Evolutionary conservation across 2,113 vertebrate genomes (phyloP), one percentile per base, ranked within the genome.

Genomic region (Alectura lathami): DNA sequence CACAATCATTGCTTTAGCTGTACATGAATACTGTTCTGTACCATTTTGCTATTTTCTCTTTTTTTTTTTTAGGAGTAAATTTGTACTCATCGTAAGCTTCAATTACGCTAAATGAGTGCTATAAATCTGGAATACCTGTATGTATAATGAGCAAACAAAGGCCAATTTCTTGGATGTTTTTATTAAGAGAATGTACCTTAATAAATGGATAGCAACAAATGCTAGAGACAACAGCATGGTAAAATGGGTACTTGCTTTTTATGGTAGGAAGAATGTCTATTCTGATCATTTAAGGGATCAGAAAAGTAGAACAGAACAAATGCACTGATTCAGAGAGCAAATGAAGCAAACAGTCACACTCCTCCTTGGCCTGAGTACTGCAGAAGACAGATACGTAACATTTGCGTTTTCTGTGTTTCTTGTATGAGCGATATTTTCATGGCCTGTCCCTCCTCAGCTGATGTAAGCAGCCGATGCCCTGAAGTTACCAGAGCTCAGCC

Each of bases 1-100:
- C 95, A 95, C 88, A 97, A 72, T 91, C 96, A 96, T 92, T 22
- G 94, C 77, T 97, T 93, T 89, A 93, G 92, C 86, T 92, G 95
- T 92, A 17, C 73, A 87, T 93, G 87, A 94, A 89, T 1, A 13
- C 80, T 89, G 66, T 74, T 50, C 80, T 64, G 93, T 92, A 95
- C 75, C 64, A 63, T 94, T 96, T 64, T 92, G 57, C 72, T 91
- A 77, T 91, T 96, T 94, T 94, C 63, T 89, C 56, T 80, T 94
- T 83, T 95, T 62, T 95, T 62, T 54, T 92, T 95, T 87, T 93
- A 93, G 67, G 48, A 90, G 94, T 91, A 92, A 96, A 96, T 91
- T 89, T 89, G 83, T 91, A 85, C 96, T 96, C 96, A 48, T 95
- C 91, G 68, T 92, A 94, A 95, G 88, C 93, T 94, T 88, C 96